Evolutionary conservation across 2,113 vertebrate genomes (phyloP).

Genomic region (zebrafish (Danio rerio)): GRCz12tu NC_133196.1:18802001-18802500

Average conservation of each 20-base stretch:
- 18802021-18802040: too few relatives aligned
- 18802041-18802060: too few relatives aligned
- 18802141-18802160: conserved; percentile 43
- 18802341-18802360: conserved; percentile 82
- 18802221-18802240: not conserved
- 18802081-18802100: too few relatives aligned
- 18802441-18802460: conserved; percentile 74
- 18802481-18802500: conserved; percentile 82
- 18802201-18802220: conserved; percentile 13
- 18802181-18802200: not conserved
- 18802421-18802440: conserved; percentile 78
- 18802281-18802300: conserved; percentile 80
- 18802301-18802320: conserved; percentile 85
- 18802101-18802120: too few relatives aligned
- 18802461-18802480: conserved; percentile 79
- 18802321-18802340: conserved; percentile 75
- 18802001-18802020: too few relatives aligned
- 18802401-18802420: conserved; percentile 55
- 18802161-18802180: conserved; percentile 57
- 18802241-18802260: not conserved
- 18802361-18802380: conserved; percentile 75
- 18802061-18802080: too few relatives aligned
- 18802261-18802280: not conserved
- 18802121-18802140: too few relatives aligned
- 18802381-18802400: conserved; percentile 81